Evolutionary conservation across 2,113 vertebrate species (phyloP).

Genomic region (Eurystomus gularis): DNA sequence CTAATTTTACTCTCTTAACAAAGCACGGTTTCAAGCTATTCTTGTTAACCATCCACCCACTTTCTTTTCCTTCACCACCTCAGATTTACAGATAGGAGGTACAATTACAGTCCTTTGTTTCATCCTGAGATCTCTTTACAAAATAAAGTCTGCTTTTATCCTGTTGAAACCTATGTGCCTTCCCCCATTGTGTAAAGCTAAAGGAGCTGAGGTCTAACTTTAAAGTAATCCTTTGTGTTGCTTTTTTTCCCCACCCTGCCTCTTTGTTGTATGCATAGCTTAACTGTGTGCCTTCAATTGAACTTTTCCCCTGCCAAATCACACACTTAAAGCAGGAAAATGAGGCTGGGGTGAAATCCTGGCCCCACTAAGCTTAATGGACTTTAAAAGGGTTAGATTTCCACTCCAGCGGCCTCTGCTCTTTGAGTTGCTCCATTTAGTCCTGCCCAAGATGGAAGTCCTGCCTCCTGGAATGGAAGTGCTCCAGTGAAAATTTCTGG

Average conservation of each 20-base stretch:
- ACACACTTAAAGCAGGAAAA: slow-evolving; percentile 18
- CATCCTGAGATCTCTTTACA: slow-evolving; percentile 67
- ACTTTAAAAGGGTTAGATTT: neutral
- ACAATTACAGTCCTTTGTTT: slow-evolving; percentile 71
- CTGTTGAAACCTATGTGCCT: slow-evolving; percentile 64
- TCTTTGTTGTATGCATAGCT: slow-evolving; percentile 36
- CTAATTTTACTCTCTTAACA: slow-evolving; percentile 74
- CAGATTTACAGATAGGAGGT: slow-evolving; percentile 66
- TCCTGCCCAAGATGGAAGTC: neutral
- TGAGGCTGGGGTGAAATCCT: slow-evolving; percentile 27
- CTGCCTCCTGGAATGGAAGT: neutral
- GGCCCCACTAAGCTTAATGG: neutral
- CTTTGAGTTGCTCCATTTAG: neutral
- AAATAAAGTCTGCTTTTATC: slow-evolving; percentile 60
- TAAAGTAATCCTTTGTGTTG: slow-evolving; percentile 53
- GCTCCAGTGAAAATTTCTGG: neutral
- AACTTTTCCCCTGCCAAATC: slow-evolving; percentile 41
- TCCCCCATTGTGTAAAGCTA: slow-evolving; percentile 58
- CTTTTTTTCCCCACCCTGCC: neutral
- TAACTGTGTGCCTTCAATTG: slow-evolving; percentile 1
- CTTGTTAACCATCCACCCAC: slow-evolving; percentile 63
- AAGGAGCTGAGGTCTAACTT: slow-evolving; percentile 38
- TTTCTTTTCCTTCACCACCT: slow-evolving; percentile 71
- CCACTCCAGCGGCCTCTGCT: neutral
- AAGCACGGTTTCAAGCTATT: slow-evolving; percentile 67